These are phyloP conservation scores for Paragorgia papillata DNA, from an alignment of 92 coral and sea anemone species.

Conservation along the genomic window DNA sequence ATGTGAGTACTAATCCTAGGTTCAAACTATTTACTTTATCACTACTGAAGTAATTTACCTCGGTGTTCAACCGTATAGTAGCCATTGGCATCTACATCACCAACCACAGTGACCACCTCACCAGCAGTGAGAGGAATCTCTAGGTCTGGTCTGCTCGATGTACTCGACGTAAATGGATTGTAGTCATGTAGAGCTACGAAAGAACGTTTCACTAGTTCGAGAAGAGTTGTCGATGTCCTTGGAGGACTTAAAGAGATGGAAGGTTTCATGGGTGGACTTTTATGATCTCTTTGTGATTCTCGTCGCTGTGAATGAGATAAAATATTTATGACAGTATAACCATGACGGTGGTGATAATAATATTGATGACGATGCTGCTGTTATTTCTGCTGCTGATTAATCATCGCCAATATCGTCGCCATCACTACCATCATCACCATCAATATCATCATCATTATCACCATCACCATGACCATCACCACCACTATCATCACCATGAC, in stretches of 20 bases:
- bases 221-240: slow-evolving; percentile 51
- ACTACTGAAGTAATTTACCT: slow-evolving; percentile 77
- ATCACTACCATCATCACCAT: too few relatives aligned
- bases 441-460: too few relatives aligned
- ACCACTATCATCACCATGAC: too few relatives aligned
- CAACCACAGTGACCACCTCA: slow-evolving; percentile 79
- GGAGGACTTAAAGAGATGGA: slow-evolving; percentile 2
- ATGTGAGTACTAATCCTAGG: too few relatives aligned
- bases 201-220: slow-evolving; percentile 69
- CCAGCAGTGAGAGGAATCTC: slow-evolving; percentile 90
- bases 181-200: slow-evolving; percentile 87
- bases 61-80: slow-evolving; percentile 81
- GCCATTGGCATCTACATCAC: slow-evolving; percentile 77
- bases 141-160: slow-evolving; percentile 75
- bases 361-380: not conserved
- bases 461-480: too few relatives aligned
- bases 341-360: not conserved
- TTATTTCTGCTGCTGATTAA: too few relatives aligned
- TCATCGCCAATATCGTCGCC: too few relatives aligned
- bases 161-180: slow-evolving; percentile 80
- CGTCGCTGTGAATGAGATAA: slow-evolving; percentile 51
- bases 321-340: not conserved
- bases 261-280: slow-evolving; percentile 21
- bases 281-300: slow-evolving; percentile 49
- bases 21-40: too few relatives aligned